Evolutionary conservation across 2,797 vertebrate genomes (phyloP).

Genomic region (Microhierax caerulescens): DNA sequence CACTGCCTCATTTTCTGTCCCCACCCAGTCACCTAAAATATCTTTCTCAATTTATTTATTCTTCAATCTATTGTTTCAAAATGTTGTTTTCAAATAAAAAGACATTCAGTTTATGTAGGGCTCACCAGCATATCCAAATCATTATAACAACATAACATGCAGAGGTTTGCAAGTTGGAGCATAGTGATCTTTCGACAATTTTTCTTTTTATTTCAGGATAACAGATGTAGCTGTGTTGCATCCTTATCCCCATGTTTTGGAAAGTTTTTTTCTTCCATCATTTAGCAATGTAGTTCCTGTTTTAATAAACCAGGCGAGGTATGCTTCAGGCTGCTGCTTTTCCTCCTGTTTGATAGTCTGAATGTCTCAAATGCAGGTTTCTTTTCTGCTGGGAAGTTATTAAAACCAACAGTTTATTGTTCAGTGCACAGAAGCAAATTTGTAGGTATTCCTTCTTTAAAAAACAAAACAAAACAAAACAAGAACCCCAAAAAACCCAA

Average conservation of each 20-base stretch:
- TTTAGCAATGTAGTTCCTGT: background rate
- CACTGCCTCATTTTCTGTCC: background rate
- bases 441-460: background rate
- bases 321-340: background rate
- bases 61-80: background rate
- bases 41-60: background rate
- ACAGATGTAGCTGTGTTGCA: background rate
- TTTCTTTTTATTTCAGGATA: background rate
- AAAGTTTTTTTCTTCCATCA: slow-evolving; percentile 2
- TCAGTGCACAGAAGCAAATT: background rate
- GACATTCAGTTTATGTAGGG: slow-evolving; percentile 52
- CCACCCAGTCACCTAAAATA: background rate
- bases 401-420: background rate
- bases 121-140: slow-evolving; percentile 33
- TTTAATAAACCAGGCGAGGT: background rate
- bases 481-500: background rate
- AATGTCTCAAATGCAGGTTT: background rate
- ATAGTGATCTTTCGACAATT: slow-evolving; percentile 19
- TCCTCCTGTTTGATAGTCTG: background rate
- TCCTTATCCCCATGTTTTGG: background rate
- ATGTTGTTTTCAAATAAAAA: background rate
- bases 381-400: background rate
- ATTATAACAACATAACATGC: background rate
- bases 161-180: background rate
- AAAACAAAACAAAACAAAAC: background rate